Evolutionary conservation across 1,140 invertebrate species (phyloP), one percentile per base, ranked within the genome.

Genomic region (Stenopsyche tienmushanensis): DNA sequence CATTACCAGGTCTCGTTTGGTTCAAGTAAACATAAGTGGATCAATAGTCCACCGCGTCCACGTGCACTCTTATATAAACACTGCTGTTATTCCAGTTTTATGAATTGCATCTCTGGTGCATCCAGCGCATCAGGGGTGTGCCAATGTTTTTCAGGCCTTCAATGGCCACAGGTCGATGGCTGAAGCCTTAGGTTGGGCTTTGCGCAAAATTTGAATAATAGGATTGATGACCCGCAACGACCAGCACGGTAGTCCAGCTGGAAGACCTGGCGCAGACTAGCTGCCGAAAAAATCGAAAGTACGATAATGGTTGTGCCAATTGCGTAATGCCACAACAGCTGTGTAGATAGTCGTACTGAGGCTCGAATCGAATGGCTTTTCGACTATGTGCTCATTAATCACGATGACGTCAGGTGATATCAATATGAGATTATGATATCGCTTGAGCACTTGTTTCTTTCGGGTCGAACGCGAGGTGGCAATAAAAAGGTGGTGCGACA

Each of bases 251-350:
- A 1, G 26, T 34, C 5, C 42, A 49, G 44, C 23, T 53, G 47
- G 26, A 24, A 41, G 17, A 53, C 47, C 49, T 18, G 39, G 44
- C 59, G 62, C 18, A 41, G 39, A 47, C 62, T 29, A 63, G 47
- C 42, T 39, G 39, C 47, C 50, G 39, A 62, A 63, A 63, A 54
- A 63, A 63, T 63, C 62, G 62, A 63, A 63, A 53, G 62, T 63
- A 24, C 9, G 17, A n/a, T 29, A 23, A 47, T 63, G 62, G 53
- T 53, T 63, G 53, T 50, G 42, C 45, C 29, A 53, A 15, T 63
- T 63, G 53, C 34, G 62, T 63, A 63, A 54, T 47, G 49, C 25
- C 47, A 29, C 17, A 39, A 20, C 57, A 62, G 59, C 24, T 59
- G 55, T 23, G 20, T 2, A 34, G 17, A 10, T 41, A 41, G n/a